Conservation (phyloP, 2,113 vertebrate species). For the Rhabdornis inornatus region DNA sequence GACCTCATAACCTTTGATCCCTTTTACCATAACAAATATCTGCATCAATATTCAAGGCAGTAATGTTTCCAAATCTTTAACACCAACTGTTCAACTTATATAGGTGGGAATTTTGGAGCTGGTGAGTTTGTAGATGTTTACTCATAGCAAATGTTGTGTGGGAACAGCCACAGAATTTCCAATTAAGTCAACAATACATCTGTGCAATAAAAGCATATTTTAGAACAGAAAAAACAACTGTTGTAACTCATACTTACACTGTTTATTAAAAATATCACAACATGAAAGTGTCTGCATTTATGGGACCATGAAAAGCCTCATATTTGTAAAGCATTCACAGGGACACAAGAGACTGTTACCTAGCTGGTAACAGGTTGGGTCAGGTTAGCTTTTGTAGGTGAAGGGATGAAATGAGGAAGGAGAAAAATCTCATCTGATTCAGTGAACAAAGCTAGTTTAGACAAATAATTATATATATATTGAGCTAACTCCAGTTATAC, state of each 20-base stretch:
- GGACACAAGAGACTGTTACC: neutral
- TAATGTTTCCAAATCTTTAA: conserved; percentile 54
- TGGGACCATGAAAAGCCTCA: neutral
- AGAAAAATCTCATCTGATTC: neutral
- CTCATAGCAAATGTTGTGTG: neutral
- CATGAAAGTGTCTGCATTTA: neutral
- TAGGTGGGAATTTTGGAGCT: conserved; percentile 60
- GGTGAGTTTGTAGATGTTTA: conserved; percentile 43
- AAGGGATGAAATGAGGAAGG: neutral
- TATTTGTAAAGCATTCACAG: neutral
- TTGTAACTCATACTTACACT: neutral
- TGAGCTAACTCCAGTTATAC: neutral
- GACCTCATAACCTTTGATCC: conserved; percentile 84
- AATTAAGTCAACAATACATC: neutral
- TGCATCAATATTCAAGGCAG: conserved; percentile 67
- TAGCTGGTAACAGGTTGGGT: too few species aligned
- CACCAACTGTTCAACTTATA: conserved; percentile 46
- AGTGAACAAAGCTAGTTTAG: neutral
- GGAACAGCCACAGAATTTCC: neutral
- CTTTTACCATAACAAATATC: conserved; percentile 84
- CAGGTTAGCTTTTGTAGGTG: neutral
- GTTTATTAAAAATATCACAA: neutral
- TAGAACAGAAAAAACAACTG: neutral
- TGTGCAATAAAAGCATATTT: neutral
- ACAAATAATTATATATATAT: neutral